Percentiles rank a stretch among this genome's conserved stretches.
phyloP scores from a whole-genome alignment of 2,113 vertebrate species.

The Elgaria multicarinata region DNA sequence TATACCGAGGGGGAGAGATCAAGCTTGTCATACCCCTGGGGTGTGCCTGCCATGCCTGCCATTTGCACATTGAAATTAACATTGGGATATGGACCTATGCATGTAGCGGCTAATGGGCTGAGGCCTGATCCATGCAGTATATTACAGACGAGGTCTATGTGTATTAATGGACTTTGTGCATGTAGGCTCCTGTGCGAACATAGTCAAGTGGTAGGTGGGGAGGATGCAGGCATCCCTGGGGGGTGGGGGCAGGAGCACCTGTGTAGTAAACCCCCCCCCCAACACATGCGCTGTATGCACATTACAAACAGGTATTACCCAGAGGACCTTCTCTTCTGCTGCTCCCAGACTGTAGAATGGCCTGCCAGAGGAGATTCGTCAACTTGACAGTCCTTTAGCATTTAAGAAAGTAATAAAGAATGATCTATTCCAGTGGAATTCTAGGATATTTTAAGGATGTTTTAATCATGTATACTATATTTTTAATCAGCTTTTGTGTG shows the following conservation, averaged over 20 bases:
- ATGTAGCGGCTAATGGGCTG: not conserved
- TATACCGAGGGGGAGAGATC: not conserved
- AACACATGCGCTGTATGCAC: not conserved
- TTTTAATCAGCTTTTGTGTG: too few relatives aligned
- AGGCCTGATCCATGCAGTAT: not conserved
- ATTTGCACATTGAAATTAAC: not conserved
- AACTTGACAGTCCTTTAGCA: too few relatives aligned
- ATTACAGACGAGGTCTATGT: too few relatives aligned
- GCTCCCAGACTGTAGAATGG: too few relatives aligned
- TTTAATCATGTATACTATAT: too few relatives aligned
- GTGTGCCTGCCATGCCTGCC: not conserved
- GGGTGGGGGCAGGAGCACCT: not conserved
- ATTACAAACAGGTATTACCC: too few relatives aligned
- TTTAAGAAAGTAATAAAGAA: too few relatives aligned
- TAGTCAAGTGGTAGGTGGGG: not conserved
- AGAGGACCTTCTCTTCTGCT: too few relatives aligned
- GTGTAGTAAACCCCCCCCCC: too few relatives aligned
- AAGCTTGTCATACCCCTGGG: not conserved
- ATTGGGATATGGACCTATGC: not conserved
- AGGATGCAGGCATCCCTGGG: not conserved
- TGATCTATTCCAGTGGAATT: too few relatives aligned
- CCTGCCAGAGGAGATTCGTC: too few relatives aligned
- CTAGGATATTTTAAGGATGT: too few relatives aligned
- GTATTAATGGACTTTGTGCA: not conserved
- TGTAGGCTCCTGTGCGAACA: not conserved